These are phyloP conservation scores for Sorex maritimensis DNA, from an alignment of 2,797 vertebrate species.

Conservation along the genomic window DNA sequence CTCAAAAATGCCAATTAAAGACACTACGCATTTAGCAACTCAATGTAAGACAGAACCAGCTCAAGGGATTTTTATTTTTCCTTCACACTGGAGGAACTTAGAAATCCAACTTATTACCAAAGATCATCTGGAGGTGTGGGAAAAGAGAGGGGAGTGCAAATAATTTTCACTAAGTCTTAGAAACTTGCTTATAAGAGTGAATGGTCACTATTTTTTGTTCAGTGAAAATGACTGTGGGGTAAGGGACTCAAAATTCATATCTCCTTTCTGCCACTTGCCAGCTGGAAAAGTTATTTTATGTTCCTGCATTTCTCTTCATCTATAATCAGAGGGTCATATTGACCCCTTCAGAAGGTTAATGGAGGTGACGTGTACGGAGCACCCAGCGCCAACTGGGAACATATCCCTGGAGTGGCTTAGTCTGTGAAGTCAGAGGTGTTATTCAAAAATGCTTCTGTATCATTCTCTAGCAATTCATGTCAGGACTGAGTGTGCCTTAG, in stretches of 20 bases:
- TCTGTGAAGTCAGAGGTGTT: neutral
- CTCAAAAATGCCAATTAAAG: constrained; percentile 22
- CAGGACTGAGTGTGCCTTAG: neutral
- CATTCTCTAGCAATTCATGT: neutral
- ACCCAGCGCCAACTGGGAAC: neutral
- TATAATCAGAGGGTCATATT: neutral
- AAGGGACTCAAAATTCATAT: constrained; percentile 26
- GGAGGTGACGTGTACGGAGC: neutral
- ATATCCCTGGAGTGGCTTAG: neutral
- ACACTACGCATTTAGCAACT: constrained; percentile 1
- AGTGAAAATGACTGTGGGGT: constrained; percentile 2
- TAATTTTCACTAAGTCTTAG: neutral
- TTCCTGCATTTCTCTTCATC: neutral
- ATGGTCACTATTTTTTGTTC: neutral
- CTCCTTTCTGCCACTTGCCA: neutral
- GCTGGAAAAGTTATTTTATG: neutral
- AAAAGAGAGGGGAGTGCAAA: neutral
- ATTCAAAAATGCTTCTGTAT: neutral
- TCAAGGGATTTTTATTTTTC: constrained; percentile 60
- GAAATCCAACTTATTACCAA: constrained; percentile 55
- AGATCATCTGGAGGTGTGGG: neutral
- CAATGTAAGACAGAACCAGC: neutral
- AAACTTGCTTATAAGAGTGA: constrained; percentile 30
- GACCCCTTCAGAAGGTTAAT: neutral
- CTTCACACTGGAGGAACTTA: constrained; percentile 17